A percentile compares a stretch with the other conserved stretches of the same genome.
These are phyloP conservation scores for Macaca nemestrina DNA, from an alignment of 2,113 vertebrate genomes.

Conservation along the genomic window DNA sequence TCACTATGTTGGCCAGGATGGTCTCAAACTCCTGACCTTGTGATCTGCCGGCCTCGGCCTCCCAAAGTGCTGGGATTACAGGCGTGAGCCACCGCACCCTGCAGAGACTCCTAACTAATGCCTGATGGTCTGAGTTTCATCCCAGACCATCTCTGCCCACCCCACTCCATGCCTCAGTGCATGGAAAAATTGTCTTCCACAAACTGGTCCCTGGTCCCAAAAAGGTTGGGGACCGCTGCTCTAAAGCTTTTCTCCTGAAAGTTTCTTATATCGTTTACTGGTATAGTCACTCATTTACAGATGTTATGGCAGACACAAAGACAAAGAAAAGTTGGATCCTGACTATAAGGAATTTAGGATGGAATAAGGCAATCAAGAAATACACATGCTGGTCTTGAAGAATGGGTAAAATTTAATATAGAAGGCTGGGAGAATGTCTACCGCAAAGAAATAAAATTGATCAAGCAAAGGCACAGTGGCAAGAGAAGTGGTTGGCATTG, in stretches of 20 bases:
- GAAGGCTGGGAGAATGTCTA: background rate
- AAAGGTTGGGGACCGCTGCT: too few relatives aligned
- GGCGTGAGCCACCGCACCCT: too few relatives aligned
- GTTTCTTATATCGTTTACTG: background rate
- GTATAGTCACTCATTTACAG: background rate
- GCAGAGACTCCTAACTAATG: too few relatives aligned
- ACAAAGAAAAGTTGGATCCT: background rate
- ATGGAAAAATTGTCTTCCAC: too few relatives aligned
- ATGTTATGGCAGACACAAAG: background rate
- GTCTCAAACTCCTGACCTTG: too few relatives aligned
- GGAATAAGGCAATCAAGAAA: background rate
- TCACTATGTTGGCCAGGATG: too few relatives aligned
- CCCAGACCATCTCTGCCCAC: too few relatives aligned
- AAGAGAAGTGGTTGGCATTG: background rate
- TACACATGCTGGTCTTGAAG: background rate
- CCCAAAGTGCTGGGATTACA: too few relatives aligned
- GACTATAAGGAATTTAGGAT: background rate
- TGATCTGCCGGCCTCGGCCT: too few relatives aligned
- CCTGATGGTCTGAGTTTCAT: too few relatives aligned
- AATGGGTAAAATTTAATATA: background rate
- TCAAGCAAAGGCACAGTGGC: background rate
- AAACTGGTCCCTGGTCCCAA: too few relatives aligned
- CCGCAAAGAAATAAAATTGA: background rate
- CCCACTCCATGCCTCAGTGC: too few relatives aligned
- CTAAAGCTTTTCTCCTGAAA: background rate